Evolutionary conservation across 1,140 invertebrate genomes (phyloP).

Genomic region (Pteromalus puparum): DNA sequence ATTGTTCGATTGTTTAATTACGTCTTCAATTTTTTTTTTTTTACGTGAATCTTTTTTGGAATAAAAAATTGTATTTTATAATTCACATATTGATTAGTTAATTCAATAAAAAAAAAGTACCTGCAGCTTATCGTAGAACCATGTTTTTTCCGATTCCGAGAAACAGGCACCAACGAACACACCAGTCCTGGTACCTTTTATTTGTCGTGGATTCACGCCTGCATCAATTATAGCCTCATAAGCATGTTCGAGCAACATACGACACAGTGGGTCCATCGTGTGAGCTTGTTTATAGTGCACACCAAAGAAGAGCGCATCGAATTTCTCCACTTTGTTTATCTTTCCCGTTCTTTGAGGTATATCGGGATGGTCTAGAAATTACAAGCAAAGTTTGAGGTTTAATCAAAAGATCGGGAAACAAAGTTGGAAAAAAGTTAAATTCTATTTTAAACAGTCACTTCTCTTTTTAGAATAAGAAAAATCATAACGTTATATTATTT

Average conservation of each 20-base stretch:
- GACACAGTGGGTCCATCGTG: conserved; percentile 91
- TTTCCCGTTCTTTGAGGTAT: conserved; percentile 87
- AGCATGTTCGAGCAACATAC: conserved; percentile 88
- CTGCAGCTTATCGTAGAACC: conserved; percentile 81
- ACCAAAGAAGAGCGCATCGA: conserved; percentile 89
- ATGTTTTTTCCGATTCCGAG: conserved; percentile 83
- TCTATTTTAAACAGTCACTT: too few species aligned
- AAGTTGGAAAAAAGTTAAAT: too few species aligned
- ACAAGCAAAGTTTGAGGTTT: too few species aligned
- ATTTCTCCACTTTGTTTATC: conserved; percentile 86
- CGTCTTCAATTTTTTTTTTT: neutral
- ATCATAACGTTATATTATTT: too few species aligned
- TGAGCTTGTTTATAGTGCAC: conserved; percentile 89
- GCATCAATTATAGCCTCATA: conserved; percentile 93
- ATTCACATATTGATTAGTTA: neutral
- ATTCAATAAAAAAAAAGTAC: conserved; percentile 52
- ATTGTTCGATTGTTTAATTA: neutral
- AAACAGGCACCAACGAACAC: conserved; percentile 89
- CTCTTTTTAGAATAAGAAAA: too few species aligned
- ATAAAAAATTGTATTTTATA: neutral
- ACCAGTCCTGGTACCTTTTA: conserved; percentile 85
- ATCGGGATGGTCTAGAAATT: conserved; percentile 77
- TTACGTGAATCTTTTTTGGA: too few species aligned
- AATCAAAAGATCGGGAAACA: conserved; percentile 13
- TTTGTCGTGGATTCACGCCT: conserved; percentile 76